Conservation (phyloP, 1,140 invertebrate genomes). For the Anagrus nilaparvatae region DNA sequence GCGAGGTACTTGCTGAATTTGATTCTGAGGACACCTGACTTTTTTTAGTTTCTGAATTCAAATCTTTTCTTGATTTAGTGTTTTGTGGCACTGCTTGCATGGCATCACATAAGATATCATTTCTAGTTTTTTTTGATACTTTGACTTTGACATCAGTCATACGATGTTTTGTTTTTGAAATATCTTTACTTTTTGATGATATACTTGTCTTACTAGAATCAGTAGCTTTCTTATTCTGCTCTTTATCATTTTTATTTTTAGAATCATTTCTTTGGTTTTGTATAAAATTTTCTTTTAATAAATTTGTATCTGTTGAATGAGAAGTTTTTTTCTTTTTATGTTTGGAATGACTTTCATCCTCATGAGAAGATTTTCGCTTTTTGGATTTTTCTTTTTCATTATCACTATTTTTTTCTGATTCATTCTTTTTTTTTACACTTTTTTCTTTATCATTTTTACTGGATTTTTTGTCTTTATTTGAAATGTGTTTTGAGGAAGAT, state of each 20-base stretch:
- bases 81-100: conserved; percentile 8
- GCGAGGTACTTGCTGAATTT: not conserved
- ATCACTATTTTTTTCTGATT: conserved; percentile 15
- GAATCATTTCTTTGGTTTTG: not conserved
- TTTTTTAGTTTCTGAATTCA: not conserved
- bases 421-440: not conserved
- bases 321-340: conserved; percentile 1
- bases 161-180: conserved; percentile 1
- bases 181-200: not conserved
- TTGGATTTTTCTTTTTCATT: not conserved
- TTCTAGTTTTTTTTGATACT: conserved; percentile 8
- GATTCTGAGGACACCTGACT: too few species aligned
- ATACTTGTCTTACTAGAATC: not conserved
- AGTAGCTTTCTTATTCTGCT: not conserved
- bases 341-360: not conserved
- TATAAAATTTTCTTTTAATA: not conserved
- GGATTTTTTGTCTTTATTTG: conserved; percentile 4
- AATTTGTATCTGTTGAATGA: not conserved
- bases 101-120: conserved; percentile 14
- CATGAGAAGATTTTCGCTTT: too few species aligned
- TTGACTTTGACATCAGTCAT: conserved; percentile 11
- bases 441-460: not conserved
- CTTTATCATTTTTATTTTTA: not conserved
- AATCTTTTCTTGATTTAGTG: conserved; percentile 1
- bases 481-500: conserved; percentile 7